Conservation (phyloP, 2,888 invertebrate species). For the Stegana nigrithorax region DNA sequence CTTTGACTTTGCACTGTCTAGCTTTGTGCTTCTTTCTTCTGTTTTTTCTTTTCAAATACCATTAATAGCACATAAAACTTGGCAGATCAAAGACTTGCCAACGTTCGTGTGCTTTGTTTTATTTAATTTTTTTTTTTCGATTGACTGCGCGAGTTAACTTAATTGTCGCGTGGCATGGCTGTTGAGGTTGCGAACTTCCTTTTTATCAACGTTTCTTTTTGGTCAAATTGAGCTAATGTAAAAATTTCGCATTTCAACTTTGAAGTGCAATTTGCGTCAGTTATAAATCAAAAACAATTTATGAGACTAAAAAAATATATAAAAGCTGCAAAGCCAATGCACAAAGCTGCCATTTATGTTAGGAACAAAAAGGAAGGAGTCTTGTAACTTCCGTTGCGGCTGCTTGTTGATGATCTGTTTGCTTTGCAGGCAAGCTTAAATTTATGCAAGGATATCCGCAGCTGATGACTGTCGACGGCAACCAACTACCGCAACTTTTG, state of each 20-base stretch:
- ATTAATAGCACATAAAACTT: slow-evolving; percentile 10
- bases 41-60: not conserved
- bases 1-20: not conserved
- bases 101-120: not conserved
- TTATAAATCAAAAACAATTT: no score
- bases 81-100: slow-evolving; percentile 3
- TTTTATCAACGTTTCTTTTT: slow-evolving; percentile 1
- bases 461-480: slow-evolving; percentile 18
- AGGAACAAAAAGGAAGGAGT: not conserved
- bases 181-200: no score
- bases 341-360: not conserved
- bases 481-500: no score
- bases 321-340: no score
- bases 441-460: slow-evolving; percentile 12
- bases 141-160: not conserved
- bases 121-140: no score
- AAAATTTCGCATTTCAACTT: slow-evolving; percentile 24
- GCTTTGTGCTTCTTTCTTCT: not conserved
- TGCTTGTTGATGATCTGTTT: not conserved
- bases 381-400: no score
- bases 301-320: no score
- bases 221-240: not conserved
- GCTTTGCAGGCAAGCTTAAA: not conserved
- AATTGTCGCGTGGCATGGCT: not conserved
- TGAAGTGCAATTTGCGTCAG: slow-evolving; percentile 45